Conservation (phyloP, 1,140 invertebrate species). For the Bombus superbus region DNA sequence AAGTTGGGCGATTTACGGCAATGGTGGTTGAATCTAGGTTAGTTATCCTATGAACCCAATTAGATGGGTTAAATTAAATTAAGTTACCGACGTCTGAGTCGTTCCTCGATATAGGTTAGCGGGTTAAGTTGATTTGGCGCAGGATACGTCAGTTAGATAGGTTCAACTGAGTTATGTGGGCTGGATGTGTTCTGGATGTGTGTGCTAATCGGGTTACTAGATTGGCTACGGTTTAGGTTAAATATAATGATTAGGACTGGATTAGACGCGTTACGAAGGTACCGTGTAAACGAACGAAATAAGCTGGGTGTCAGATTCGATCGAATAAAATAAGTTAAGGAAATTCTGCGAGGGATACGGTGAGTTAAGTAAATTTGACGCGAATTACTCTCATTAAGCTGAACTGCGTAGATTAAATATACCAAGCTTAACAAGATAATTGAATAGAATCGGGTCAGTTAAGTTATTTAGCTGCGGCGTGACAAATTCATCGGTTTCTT, state of each 20-base stretch:
- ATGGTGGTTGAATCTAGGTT: neutral
- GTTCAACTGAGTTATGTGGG: neutral
- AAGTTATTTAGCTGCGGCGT: neutral
- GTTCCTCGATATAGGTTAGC: conserved; percentile 16
- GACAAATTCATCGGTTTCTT: neutral
- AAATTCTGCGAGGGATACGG: neutral
- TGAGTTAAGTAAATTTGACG: neutral
- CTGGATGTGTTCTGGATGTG: neutral
- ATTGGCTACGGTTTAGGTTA: neutral
- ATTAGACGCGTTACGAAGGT: neutral
- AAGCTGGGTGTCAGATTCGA: neutral
- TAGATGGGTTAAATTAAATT: conserved; percentile 17
- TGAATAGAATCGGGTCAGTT: neutral
- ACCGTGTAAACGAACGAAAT: neutral
- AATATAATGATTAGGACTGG: conserved; percentile 8
- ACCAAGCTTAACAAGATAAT: neutral
- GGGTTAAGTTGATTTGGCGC: conserved; percentile 27
- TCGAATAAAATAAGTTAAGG: neutral
- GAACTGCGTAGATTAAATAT: neutral
- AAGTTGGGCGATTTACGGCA: neutral
- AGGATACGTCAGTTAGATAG: neutral
- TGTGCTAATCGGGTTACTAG: neutral
- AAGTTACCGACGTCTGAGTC: conserved; percentile 14
- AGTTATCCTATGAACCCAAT: neutral
- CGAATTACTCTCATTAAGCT: neutral